These are phyloP conservation scores for Ondatra zibethicus DNA, from an alignment of 2,113 vertebrate genomes.

Conservation along the genomic window DNA sequence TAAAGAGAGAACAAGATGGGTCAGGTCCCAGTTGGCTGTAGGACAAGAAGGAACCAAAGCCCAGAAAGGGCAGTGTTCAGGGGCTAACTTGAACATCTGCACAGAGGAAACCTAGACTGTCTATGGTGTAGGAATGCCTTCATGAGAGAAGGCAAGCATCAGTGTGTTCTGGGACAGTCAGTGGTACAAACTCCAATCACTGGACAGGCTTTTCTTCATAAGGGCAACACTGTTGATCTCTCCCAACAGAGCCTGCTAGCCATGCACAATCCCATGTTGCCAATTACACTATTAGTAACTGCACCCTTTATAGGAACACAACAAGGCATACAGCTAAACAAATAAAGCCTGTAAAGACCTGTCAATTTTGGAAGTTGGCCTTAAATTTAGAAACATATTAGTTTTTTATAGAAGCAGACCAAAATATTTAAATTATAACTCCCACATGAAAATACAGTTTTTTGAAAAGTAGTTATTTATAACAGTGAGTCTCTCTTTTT, in stretches of 20 bases:
- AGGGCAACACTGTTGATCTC: background rate
- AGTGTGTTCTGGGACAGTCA: conserved; percentile 57
- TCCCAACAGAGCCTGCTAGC: conserved; percentile 64
- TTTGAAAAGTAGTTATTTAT: background rate
- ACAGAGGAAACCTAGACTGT: conserved; percentile 48
- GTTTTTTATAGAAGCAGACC: conserved; percentile 15
- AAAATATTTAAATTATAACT: background rate
- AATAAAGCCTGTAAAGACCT: background rate
- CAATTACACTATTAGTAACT: background rate
- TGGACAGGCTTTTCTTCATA: conserved; percentile 13
- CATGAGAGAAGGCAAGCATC: conserved; percentile 38
- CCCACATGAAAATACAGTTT: background rate
- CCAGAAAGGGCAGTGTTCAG: conserved; percentile 76
- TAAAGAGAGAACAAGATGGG: conserved; percentile 78
- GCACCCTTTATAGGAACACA: background rate
- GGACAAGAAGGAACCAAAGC: conserved; percentile 69
- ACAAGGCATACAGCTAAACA: conserved; percentile 19
- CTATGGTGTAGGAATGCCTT: conserved; percentile 48
- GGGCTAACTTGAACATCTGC: conserved; percentile 73
- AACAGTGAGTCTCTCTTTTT: background rate
- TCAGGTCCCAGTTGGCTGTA: conserved; percentile 74
- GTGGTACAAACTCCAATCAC: background rate
- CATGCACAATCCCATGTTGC: background rate
- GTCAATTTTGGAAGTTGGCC: background rate
- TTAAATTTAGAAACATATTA: conserved; percentile 45